Conservation (phyloP, 2,797 vertebrate species). For the Lindbergichthys nudifrons region DNA sequence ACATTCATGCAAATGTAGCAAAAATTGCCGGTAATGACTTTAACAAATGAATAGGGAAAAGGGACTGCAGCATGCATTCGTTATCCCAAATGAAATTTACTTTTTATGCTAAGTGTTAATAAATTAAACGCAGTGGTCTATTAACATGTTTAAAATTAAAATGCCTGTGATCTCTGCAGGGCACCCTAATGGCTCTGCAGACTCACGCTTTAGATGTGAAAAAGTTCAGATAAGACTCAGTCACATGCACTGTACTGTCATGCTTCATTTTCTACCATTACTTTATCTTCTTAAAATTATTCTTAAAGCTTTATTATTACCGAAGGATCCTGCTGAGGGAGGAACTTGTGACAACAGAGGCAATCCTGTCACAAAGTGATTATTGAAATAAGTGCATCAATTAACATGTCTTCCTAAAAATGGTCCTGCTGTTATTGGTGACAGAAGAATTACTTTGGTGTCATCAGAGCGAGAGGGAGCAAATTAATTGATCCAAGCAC, state of each 20-base stretch:
- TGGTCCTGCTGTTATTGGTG: slow-evolving; percentile 67
- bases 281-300: slow-evolving; percentile 19
- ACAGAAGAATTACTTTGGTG: slow-evolving; percentile 64
- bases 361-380: slow-evolving; percentile 75
- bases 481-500: slow-evolving; percentile 64
- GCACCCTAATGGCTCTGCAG: not conserved
- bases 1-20: not conserved
- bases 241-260: not conserved
- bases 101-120: slow-evolving; percentile 6
- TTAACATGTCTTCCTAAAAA: slow-evolving; percentile 71
- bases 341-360: slow-evolving; percentile 54
- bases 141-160: slow-evolving; percentile 8
- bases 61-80: not conserved
- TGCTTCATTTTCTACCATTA: not conserved
- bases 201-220: not conserved
- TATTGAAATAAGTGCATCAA: slow-evolving; percentile 74
- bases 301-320: slow-evolving; percentile 50
- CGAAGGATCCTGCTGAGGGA: slow-evolving; percentile 54
- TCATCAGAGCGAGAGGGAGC: slow-evolving; percentile 54
- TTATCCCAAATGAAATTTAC: slow-evolving; percentile 16
- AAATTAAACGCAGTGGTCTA: not conserved
- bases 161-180: not conserved
- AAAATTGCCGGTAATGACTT: not conserved
- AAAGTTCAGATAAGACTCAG: not conserved
- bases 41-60: not conserved